A percentile compares a stretch with the other conserved stretches of the same genome.
Conservation (phyloP, 2,113 vertebrate genomes). For the Crypturellus undulatus region DNA sequence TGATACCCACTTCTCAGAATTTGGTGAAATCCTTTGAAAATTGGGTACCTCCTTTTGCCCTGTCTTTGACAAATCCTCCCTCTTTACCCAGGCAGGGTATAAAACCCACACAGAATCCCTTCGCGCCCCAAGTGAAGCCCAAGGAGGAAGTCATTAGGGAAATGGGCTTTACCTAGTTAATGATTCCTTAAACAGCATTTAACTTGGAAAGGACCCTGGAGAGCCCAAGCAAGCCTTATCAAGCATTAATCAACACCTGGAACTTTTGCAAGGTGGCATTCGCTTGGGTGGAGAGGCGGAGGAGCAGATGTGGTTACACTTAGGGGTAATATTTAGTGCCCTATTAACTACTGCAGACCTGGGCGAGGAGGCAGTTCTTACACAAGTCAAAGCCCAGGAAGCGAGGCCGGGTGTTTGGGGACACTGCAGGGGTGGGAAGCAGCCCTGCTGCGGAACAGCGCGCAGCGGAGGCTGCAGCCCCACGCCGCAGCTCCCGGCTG, state of each 20-base stretch:
- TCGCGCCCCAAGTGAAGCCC: background rate
- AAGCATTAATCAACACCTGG: background rate
- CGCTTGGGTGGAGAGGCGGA: background rate
- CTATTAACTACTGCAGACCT: background rate
- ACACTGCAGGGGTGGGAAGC: background rate
- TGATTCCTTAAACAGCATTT: background rate
- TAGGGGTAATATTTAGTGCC: background rate
- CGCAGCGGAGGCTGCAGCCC: too few relatives aligned
- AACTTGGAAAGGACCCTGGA: background rate
- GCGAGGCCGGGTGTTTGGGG: background rate
- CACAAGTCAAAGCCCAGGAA: background rate
- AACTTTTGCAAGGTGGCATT: background rate
- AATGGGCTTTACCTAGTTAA: background rate
- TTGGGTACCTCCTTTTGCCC: background rate
- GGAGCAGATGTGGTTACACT: accelerated
- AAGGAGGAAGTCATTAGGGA: background rate
- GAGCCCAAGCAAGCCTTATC: background rate
- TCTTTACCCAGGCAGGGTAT: background rate
- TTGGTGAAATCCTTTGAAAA: background rate
- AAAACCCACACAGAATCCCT: background rate
- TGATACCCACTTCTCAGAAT: background rate
- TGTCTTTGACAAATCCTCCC: background rate
- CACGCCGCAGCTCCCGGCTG: too few relatives aligned
- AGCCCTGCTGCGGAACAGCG: too few relatives aligned
- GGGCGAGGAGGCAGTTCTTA: background rate